A percentile compares a stretch with the other conserved stretches of the same genome.
These are phyloP conservation scores for Globodera ellingtonae DNA, from an alignment of 1,140 invertebrate species.

Conservation along the genomic window DNA sequence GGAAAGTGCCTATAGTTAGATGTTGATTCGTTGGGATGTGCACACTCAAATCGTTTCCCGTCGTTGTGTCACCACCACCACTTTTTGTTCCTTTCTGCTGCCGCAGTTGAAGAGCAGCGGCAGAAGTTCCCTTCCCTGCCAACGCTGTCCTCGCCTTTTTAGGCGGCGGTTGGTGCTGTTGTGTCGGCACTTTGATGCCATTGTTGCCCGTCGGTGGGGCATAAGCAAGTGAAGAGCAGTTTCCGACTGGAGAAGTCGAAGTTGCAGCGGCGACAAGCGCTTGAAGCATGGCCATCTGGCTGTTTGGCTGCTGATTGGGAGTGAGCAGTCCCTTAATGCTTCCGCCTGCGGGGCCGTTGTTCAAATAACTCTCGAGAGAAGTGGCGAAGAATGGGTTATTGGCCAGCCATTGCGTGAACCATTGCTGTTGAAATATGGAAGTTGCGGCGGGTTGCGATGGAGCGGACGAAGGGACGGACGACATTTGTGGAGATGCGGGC, in stretches of 20 bases:
- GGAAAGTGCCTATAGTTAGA: not conserved
- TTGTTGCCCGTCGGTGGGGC: not conserved
- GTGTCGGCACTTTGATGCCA: not conserved
- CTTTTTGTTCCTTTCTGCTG: not conserved
- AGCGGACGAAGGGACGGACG: not conserved
- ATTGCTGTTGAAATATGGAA: not conserved
- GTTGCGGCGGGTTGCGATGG: not conserved
- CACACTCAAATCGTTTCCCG: not conserved
- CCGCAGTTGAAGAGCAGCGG: not conserved
- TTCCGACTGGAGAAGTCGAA: not conserved
- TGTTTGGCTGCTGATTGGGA: not conserved
- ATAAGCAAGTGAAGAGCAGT: not conserved
- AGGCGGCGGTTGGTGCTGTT: not conserved
- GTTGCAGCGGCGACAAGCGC: constrained; percentile 1
- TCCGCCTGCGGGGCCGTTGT: not conserved
- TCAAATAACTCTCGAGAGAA: not conserved
- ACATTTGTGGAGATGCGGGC: not conserved
- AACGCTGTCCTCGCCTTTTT: not conserved
- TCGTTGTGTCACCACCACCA: not conserved
- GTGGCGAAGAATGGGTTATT: constrained; percentile 11
- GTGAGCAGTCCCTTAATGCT: not conserved
- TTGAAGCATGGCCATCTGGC: not conserved
- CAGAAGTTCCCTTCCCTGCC: not conserved
- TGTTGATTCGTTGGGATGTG: not conserved
- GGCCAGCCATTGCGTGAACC: constrained; percentile 17